phyloP scores from a whole-genome alignment of 2,888 invertebrate genomes.

The Ormyrus pomaceus region DNA sequence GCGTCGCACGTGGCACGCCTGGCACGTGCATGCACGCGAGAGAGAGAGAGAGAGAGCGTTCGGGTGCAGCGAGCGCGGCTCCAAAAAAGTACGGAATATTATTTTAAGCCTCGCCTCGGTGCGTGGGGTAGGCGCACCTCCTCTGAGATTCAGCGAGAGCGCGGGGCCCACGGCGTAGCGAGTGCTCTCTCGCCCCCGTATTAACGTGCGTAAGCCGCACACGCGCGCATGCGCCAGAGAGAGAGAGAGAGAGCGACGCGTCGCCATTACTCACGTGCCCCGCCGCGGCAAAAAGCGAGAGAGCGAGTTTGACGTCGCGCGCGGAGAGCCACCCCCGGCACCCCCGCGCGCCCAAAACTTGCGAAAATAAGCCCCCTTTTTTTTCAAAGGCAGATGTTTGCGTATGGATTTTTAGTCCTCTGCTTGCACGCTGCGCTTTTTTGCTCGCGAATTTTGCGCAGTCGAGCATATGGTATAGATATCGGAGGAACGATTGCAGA shows the following conservation, averaged over 20 bases:
- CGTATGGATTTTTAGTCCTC: not conserved
- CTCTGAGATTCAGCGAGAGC: constrained; percentile 71
- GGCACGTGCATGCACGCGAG: constrained; percentile 61
- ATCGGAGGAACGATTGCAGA: too few species aligned
- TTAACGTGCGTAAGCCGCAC: not conserved
- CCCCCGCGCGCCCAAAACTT: not conserved
- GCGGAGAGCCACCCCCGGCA: not conserved
- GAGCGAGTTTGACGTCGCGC: not conserved
- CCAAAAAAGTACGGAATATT: constrained; percentile 66
- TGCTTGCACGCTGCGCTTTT: not conserved
- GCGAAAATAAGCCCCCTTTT: constrained; percentile 30
- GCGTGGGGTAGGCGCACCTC: constrained; percentile 73
- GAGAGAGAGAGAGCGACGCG: too few species aligned
- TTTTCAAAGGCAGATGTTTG: not conserved
- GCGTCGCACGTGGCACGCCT: constrained; percentile 70
- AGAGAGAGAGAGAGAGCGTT: too few species aligned
- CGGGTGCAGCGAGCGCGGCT: constrained; percentile 50
- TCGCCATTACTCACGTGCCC: constrained; percentile 7
- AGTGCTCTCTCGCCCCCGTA: not conserved
- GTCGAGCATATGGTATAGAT: too few species aligned
- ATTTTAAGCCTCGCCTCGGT: constrained; percentile 71
- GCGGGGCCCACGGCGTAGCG: constrained; percentile 44
- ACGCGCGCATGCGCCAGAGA: not conserved
- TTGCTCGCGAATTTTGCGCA: not conserved
- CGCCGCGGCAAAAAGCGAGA: not conserved